Base-by-base conservation (phyloP, 2,113 vertebrate species). In the Clarias macrocephalus region DNA sequence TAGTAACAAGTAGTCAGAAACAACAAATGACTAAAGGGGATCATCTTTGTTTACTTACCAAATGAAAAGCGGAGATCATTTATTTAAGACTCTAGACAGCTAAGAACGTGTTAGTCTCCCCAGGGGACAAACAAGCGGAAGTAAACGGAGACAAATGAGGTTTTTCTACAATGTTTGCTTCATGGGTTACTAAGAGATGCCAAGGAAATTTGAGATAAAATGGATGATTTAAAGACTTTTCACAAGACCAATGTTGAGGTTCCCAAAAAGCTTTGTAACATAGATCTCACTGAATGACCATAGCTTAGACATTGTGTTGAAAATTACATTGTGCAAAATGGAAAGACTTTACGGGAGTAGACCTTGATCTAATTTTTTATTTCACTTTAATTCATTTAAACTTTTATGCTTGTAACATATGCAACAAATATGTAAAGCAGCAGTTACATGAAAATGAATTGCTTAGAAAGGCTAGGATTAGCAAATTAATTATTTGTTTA, bases 61-160 rank as follows among this genome's bases (percentile, higher is more conserved):
- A 86, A 82, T 59, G 85, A 84, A 84, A 73, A 87, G 70, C n/a
- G 9, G 54, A 85, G 76, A 37, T 89, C 68, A 68, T 89, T 73
- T 75, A 66, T 85, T 33, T 1, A 70, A 65, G 75, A 42, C 25
- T 63, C 82, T 62, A 57, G 76, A 85, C 60, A 88, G 25, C 25
- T 37, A 72, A 19, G 37, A 82, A 85, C 42, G 77, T 83, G 21
- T 70, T 68, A 1, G 70, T 82, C 80, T 75, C 18, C 84, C 23
- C 28, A 25, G 59, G 77, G 77, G n/a, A 37, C 28, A 83, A 63
- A 79, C 8, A 63, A 30, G 21, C 37, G 52, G 62, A 59, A 5
- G 3, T 33, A 66, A 30, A 19, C 23, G 1, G 5, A 59, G 72
- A 62, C 52, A 79, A 73, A 83, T 63, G 16, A 70, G 56, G 30